phyloP scores from a whole-genome alignment of 2,797 vertebrate genomes.

The Scarus forsteni region DNA sequence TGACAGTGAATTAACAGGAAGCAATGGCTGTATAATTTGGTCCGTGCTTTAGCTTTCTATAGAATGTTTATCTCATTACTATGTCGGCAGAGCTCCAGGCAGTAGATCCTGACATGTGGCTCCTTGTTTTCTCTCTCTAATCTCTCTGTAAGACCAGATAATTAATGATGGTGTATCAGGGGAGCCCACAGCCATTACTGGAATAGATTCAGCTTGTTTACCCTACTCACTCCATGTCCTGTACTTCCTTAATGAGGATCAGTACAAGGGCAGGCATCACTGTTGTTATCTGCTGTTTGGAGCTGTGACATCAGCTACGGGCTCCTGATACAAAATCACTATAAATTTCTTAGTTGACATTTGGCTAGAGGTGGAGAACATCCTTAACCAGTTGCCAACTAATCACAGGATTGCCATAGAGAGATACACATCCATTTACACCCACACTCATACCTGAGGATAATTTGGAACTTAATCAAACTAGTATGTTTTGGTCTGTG shows the following conservation, averaged over 20 bases:
- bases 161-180: constrained; percentile 77
- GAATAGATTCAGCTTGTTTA: constrained; percentile 77
- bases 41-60: constrained; percentile 50
- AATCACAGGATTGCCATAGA: too few relatives aligned
- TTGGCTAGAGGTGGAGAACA: constrained; percentile 27
- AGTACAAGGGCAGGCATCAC: constrained; percentile 50
- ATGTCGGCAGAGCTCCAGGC: constrained; percentile 57
- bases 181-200: constrained; percentile 72
- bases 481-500: too few relatives aligned
- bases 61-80: constrained; percentile 72
- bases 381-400: background rate
- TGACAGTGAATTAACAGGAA: background rate
- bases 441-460: too few relatives aligned
- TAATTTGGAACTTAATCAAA: too few relatives aligned
- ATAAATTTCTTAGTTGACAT: background rate
- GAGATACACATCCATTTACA: too few relatives aligned
- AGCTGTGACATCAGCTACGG: constrained; percentile 50
- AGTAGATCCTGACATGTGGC: constrained; percentile 53
- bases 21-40: background rate
- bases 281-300: constrained; percentile 46
- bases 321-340: constrained; percentile 41
- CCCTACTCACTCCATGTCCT: constrained; percentile 60
- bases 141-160: constrained; percentile 73
- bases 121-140: constrained; percentile 57
- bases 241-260: constrained; percentile 71